These are phyloP conservation scores for Proctacanthus coquilletti DNA, from an alignment of 1,140 invertebrate species.

Conservation along the genomic window DNA sequence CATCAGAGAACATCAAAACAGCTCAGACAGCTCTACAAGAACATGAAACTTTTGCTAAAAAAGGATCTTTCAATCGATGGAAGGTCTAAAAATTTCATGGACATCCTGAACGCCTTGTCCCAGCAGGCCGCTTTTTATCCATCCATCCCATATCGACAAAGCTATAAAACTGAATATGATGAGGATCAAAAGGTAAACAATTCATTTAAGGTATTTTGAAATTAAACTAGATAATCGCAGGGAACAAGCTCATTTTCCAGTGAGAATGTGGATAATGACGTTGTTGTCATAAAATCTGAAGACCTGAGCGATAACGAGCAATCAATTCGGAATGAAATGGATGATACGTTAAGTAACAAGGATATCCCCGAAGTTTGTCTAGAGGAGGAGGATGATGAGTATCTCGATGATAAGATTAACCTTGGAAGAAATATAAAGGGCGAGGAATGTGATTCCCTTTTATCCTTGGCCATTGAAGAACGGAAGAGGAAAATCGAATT, in stretches of 20 bases:
- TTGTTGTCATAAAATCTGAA: constrained; percentile 26
- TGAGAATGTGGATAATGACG: constrained; percentile 19
- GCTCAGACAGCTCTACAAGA: constrained; percentile 25
- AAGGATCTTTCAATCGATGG: constrained; percentile 27
- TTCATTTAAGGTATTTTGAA: background rate
- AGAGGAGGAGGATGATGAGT: constrained; percentile 20
- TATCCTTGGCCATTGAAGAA: constrained; percentile 22
- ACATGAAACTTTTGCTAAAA: constrained; percentile 27
- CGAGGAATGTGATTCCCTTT: constrained; percentile 16
- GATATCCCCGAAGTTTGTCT: constrained; percentile 24
- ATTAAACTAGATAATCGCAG: background rate
- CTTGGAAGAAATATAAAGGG: constrained; percentile 19
- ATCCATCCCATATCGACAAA: constrained; percentile 20
- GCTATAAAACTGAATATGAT: constrained; percentile 11
- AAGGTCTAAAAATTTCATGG: constrained; percentile 23
- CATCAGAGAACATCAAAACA: constrained; percentile 27
- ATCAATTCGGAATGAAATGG: constrained; percentile 17
- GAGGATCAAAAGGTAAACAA: constrained; percentile 23
- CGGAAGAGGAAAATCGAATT: constrained; percentile 22
- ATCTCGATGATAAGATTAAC: constrained; percentile 20
- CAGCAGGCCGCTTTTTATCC: constrained; percentile 22
- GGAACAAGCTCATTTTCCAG: background rate
- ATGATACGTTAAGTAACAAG: constrained; percentile 23
- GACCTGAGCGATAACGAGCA: constrained; percentile 28
- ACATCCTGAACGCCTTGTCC: constrained; percentile 23